These are phyloP conservation scores for Diabrotica virgifera DNA, from an alignment of 1,140 invertebrate species.

Conservation along the genomic window DNA sequence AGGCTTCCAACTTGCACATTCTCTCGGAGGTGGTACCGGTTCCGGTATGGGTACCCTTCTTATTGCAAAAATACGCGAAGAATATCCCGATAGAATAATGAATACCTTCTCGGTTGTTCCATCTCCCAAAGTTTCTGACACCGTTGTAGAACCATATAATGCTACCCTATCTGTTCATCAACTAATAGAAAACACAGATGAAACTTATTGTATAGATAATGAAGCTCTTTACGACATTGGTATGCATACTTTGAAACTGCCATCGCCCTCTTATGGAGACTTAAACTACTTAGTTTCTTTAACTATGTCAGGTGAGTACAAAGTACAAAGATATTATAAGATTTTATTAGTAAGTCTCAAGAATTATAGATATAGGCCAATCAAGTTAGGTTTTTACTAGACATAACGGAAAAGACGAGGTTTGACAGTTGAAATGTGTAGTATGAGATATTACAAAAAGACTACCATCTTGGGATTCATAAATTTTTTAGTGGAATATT, in stretches of 20 bases:
- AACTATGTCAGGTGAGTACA: slow-evolving; percentile 62
- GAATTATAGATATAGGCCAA: too few species aligned
- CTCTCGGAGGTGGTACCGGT: slow-evolving; percentile 76
- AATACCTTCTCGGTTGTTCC: slow-evolving; percentile 82
- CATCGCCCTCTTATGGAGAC: slow-evolving; percentile 77
- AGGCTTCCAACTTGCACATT: slow-evolving; percentile 77
- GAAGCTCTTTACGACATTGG: slow-evolving; percentile 80
- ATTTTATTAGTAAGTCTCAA: too few species aligned
- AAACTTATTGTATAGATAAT: slow-evolving; percentile 81
- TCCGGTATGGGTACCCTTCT: slow-evolving; percentile 76
- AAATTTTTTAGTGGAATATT: too few species aligned
- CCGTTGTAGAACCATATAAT: slow-evolving; percentile 75
- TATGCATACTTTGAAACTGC: slow-evolving; percentile 69
- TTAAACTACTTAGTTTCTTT: slow-evolving; percentile 76
- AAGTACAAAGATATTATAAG: too few species aligned
- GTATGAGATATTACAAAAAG: too few species aligned
- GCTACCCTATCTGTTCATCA: slow-evolving; percentile 76
- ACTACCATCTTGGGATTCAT: too few species aligned
- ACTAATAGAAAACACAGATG: slow-evolving; percentile 78
- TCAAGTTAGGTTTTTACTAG: too few species aligned
- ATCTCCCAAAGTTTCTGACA: slow-evolving; percentile 73
- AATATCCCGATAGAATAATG: slow-evolving; percentile 84
- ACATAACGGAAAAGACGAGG: too few species aligned
- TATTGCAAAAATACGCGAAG: slow-evolving; percentile 74
- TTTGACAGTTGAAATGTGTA: too few species aligned